Percentiles rank a stretch among this genome's conserved stretches.
Conservation (phyloP, 1,140 invertebrate genomes). For the Bombus polaris region DNA sequence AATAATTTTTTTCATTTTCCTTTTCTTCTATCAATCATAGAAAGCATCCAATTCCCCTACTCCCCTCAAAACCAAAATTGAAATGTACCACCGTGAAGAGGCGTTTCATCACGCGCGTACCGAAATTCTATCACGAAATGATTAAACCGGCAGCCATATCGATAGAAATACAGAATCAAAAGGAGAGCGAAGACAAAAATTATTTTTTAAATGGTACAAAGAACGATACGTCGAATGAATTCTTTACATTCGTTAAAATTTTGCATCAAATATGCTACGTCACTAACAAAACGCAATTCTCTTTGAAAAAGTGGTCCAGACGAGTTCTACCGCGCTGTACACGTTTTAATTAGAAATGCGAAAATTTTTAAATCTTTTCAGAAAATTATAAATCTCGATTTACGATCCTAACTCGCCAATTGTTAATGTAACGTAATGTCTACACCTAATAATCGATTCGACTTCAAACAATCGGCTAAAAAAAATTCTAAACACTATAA, state of each 20-base stretch:
- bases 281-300: not conserved
- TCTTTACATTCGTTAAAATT: not conserved
- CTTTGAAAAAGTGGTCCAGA: not conserved
- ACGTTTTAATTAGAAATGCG: no score
- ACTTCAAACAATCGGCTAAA: no score
- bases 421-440: no score
- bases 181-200: no score
- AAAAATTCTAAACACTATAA: no score
- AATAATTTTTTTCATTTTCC: no score
- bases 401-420: no score
- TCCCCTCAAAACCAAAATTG: not conserved
- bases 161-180: not conserved
- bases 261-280: not conserved
- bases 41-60: no score
- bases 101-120: not conserved
- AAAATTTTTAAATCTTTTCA: no score
- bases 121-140: constrained; percentile 5
- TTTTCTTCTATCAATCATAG: no score
- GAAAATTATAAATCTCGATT: no score
- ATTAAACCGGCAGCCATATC: not conserved
- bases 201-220: not conserved
- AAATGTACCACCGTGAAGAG: not conserved
- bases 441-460: no score
- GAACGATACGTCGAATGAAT: not conserved
- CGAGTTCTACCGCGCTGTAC: not conserved